Base-by-base conservation (phyloP, 2,888 invertebrate genomes). In the Ormyrus rosae region DNA sequence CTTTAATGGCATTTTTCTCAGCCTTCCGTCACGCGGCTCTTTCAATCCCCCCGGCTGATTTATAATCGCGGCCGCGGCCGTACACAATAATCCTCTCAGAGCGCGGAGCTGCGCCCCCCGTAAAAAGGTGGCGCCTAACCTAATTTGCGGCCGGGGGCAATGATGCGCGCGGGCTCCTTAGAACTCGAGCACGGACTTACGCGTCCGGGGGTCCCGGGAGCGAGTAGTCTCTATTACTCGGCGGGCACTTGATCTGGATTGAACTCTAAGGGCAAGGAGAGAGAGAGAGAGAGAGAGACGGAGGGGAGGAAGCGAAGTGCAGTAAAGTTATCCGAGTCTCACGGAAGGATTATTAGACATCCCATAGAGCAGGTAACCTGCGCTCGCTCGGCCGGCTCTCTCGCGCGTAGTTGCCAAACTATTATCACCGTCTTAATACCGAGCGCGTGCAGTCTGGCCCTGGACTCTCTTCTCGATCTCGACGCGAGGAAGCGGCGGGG, bases 361-460 rank as follows among this genome's bases (percentile, higher is more conserved):
- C 89, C 89, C 88, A 89, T 89, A 88, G 88, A 89, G 89, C 89
- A 87, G 88, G 87, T 89, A 89, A 89, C 88, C 88, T 87, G 53
- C 69, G 50, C 73, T 65, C 68, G 8, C 51, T 5, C 8, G 48
- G 11, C 7, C 45, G 46, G 13, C 19, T 48, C 46, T 48, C 45
- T 13, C 63, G 60, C 61, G 64, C 85, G 86, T 86, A 91, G 90
- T 91, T 91, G 88, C 88, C 86, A 88, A 91, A 90, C 90, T 91
- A 90, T 91, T 90, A 91, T 91, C 90, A 89, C 89, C 90, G 87
- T 90, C 89, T 90, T 89, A 89, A 90, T 83, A 82, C 83, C 73
- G 61, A 77, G 82, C 55, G 69, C 68, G 53, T 55, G 76, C 56
- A 68, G 77, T 76, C 78, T 61, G 68, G 77, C 65, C 84, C 86